A percentile compares a stretch with the other conserved stretches of the same genome.
Conservation (phyloP, 1,140 invertebrate species). For the Theocolax elegans region DNA sequence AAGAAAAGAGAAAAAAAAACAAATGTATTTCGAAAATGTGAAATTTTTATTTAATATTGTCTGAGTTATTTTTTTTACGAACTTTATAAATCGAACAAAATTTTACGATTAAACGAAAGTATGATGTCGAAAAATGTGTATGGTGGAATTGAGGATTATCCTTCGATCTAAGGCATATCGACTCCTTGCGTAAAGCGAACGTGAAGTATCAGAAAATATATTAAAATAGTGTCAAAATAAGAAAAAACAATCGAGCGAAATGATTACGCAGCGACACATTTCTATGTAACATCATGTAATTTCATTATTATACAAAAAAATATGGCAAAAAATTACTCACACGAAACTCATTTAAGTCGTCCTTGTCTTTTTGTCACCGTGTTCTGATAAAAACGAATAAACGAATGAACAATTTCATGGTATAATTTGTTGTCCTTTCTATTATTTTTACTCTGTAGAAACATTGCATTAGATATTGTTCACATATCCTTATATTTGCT, state of each 20-base stretch:
- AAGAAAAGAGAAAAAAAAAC: not conserved
- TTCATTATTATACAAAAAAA: slow-evolving; percentile 36
- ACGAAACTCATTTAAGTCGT: slow-evolving; percentile 34
- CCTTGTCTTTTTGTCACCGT: slow-evolving; percentile 40
- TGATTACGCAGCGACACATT: slow-evolving; percentile 19
- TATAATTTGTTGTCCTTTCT: slow-evolving; percentile 15
- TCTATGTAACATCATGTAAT: slow-evolving; percentile 36
- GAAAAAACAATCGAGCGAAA: slow-evolving; percentile 8
- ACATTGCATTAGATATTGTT: not conserved
- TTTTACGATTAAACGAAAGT: not conserved
- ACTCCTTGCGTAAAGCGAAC: slow-evolving; percentile 27
- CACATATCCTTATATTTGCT: not conserved
- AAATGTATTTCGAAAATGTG: not conserved
- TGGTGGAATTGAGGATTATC: not conserved
- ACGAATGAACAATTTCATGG: slow-evolving; percentile 37
- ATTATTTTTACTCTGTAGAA: not conserved
- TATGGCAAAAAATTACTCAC: slow-evolving; percentile 15
- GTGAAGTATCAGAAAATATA: slow-evolving; percentile 5
- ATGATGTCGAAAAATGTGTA: slow-evolving; percentile 4
- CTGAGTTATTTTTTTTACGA: slow-evolving; percentile 10
- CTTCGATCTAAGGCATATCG: slow-evolving; percentile 40
- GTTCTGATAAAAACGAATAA: slow-evolving; percentile 38
- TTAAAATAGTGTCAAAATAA: not conserved
- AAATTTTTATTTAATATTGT: not conserved
- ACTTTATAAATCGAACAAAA: not conserved